Percentiles rank a stretch among this genome's conserved stretches.
phyloP scores from a whole-genome alignment of 2,888 invertebrate species.

The Lepidocyrtoides sp. region DNA sequence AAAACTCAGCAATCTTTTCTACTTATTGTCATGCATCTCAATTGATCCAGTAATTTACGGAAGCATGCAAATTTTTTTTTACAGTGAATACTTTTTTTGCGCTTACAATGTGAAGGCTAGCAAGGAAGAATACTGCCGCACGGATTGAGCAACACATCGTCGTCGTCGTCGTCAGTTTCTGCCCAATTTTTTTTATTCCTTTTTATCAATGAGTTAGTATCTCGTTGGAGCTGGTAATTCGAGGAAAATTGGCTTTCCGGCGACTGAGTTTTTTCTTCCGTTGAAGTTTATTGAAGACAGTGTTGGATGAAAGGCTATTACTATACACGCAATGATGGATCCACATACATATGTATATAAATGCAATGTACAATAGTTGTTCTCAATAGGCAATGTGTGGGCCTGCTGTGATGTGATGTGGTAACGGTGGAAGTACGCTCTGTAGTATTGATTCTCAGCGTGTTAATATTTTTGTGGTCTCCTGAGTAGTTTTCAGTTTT shows the following conservation, averaged over 20 bases:
- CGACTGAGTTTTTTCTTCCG: slow-evolving; percentile 7
- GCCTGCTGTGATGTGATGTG: too few relatives aligned
- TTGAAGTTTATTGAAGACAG: slow-evolving; percentile 16
- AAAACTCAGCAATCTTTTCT: background rate
- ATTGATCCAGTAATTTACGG: background rate
- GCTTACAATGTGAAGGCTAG: slow-evolving; percentile 84
- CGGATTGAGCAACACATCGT: slow-evolving; percentile 83
- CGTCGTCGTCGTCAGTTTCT: slow-evolving; percentile 19
- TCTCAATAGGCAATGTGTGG: background rate
- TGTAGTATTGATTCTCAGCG: background rate
- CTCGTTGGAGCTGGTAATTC: slow-evolving; percentile 23
- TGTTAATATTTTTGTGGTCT: slow-evolving; percentile 56
- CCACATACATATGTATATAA: background rate
- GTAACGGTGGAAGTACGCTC: too few relatives aligned
- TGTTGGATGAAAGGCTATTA: background rate
- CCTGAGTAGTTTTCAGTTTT: slow-evolving; percentile 28
- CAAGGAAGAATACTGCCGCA: slow-evolving; percentile 82
- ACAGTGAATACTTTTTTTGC: too few relatives aligned
- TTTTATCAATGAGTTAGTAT: background rate
- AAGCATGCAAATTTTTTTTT: background rate
- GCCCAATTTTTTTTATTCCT: background rate
- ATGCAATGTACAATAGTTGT: background rate
- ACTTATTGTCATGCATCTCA: background rate
- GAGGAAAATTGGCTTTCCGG: slow-evolving; percentile 39
- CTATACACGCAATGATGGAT: background rate